Conservation (phyloP, 2,113 vertebrate genomes). For the Murina feae region DNA sequence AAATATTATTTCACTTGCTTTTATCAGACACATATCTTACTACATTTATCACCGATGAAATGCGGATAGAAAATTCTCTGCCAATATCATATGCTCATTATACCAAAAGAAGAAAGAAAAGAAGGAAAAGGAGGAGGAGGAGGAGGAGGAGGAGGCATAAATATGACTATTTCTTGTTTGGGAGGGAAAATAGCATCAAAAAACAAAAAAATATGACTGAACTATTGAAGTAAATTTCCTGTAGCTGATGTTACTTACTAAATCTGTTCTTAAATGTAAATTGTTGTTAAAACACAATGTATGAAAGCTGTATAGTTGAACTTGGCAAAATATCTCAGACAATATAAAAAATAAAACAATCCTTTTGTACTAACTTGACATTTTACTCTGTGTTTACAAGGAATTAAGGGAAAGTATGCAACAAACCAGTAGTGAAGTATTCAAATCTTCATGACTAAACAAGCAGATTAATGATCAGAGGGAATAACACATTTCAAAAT, state of each 20-base stretch:
- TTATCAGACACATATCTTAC: background rate
- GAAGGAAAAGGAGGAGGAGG: background rate
- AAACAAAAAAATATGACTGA: background rate
- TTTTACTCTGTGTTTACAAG: background rate
- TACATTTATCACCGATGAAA: background rate
- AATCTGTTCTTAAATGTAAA: background rate
- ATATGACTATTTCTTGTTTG: background rate
- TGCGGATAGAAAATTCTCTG: background rate
- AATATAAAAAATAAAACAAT: background rate
- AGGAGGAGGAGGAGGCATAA: background rate
- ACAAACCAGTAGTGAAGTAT: constrained; percentile 63
- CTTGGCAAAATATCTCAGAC: background rate
- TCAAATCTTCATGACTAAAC: constrained; percentile 65
- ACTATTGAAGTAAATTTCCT: background rate
- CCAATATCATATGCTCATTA: background rate
- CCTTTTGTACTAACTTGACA: background rate
- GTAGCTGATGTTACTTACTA: background rate
- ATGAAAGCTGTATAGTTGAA: background rate
- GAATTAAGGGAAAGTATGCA: constrained; percentile 36
- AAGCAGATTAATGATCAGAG: constrained; percentile 68
- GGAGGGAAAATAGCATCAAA: background rate
- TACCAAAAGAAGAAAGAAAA: background rate
- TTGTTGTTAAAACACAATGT: background rate
- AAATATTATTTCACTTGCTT: background rate
- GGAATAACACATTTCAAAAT: constrained; percentile 48